A percentile compares a stretch with the other conserved stretches of the same genome.
phyloP scores from a whole-genome alignment of 2,888 invertebrate species.

The Napeogenes inachia region DNA sequence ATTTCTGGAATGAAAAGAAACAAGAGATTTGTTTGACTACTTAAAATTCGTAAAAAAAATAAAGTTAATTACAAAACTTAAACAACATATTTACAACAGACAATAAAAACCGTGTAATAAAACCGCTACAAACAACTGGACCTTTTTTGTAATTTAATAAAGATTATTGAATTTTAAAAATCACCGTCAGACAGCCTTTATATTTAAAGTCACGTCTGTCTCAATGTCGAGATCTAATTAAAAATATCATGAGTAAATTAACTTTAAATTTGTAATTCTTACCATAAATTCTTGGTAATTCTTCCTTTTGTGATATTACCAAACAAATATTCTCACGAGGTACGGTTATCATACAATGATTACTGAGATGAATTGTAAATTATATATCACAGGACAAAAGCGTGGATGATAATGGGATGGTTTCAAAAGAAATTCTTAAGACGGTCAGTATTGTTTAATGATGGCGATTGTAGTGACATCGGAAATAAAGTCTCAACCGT shows the following conservation, averaged over 20 bases:
- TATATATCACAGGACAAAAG: constrained; percentile 5
- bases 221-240: no score
- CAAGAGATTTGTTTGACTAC: no score
- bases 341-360: background rate
- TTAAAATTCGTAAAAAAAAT: no score
- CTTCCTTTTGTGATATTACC: background rate
- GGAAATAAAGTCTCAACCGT: constrained; percentile 15
- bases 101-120: no score
- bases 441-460: constrained; percentile 16
- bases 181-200: no score
- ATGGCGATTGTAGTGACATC: constrained; percentile 9
- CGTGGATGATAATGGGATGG: constrained; percentile 8
- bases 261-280: background rate
- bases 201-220: no score
- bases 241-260: background rate
- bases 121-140: no score
- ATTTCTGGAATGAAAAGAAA: no score
- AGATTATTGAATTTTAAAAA: no score
- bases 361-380: constrained; percentile 2
- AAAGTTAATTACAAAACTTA: no score
- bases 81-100: no score
- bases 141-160: no score
- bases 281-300: background rate
- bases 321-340: background rate
- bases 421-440: constrained; percentile 14